Evolutionary conservation across 2,797 vertebrate genomes (phyloP).

Genomic region (Sebastes nivosus): DNA sequence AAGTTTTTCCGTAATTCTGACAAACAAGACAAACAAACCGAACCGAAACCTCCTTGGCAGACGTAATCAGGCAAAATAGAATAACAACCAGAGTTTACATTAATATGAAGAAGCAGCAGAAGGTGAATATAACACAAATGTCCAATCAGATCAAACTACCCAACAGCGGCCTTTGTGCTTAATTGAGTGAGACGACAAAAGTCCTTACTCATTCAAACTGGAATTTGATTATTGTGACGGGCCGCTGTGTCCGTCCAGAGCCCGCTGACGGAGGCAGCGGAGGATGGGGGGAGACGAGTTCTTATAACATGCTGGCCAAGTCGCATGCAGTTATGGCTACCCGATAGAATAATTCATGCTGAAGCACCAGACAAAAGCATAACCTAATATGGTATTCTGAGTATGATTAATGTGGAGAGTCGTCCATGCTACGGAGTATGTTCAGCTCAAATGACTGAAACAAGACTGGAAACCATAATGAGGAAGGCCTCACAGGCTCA

Average conservation of each 20-base stretch:
- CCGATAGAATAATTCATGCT: conserved; percentile 55
- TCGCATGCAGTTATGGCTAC: conserved; percentile 5
- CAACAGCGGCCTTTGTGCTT: conserved; percentile 50
- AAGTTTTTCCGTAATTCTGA: background rate
- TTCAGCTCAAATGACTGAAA: conserved; percentile 8
- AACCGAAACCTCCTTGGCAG: background rate
- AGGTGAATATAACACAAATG: conserved; percentile 17
- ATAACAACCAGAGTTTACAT: background rate
- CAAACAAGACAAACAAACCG: background rate
- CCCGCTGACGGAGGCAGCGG: conserved; percentile 4
- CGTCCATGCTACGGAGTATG: conserved; percentile 5
- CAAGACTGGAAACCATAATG: conserved; percentile 6
- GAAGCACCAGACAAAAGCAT: conserved; percentile 57
- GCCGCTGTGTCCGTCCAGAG: conserved; percentile 27
- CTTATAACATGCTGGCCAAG: conserved; percentile 36
- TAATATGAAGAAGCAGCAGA: background rate
- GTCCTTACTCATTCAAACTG: conserved; percentile 49
- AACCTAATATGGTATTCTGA: conserved; percentile 52
- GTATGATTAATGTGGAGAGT: conserved; percentile 53
- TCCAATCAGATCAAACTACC: conserved; percentile 44
- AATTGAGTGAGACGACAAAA: conserved; percentile 67
- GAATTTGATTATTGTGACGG: conserved; percentile 65
- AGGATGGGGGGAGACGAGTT: background rate
- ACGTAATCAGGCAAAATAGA: background rate
- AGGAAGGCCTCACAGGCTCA: background rate